Evolutionary conservation across 2,797 vertebrate genomes (phyloP), one percentile per base, ranked within the genome.

Genomic region (Lepilemur ruficaudatus): DNA sequence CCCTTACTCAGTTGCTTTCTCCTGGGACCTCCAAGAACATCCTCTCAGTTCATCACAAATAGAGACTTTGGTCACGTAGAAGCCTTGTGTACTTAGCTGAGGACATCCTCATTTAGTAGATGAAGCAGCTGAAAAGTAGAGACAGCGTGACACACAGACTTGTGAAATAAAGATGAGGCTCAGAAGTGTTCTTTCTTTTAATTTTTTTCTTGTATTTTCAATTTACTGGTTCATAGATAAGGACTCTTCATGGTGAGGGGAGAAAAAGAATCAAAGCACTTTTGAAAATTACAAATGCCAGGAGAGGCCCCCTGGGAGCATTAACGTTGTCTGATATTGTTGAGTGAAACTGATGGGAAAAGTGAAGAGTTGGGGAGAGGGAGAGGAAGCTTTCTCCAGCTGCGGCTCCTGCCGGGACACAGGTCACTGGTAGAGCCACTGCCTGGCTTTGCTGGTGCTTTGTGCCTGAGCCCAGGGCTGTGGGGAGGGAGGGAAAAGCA

Each of bases 201-300:
- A 67, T 86, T 90, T 76, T 94, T 55, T 50, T 57, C 75, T 94
- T 59, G 88, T 43, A 82, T 89, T 94, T 91, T 38, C 25, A 57
- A 32, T 90, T 81, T 85, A 7, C 50, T 86, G 41, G 63, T 52
- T 84, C 30, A 6, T 5, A 28, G 67, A 32, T 67, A 93, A 96
- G 89, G n/a, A 67, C 75, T 46, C 86, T 94, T 97, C 13, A 35
- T 81, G 65, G 38, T 41, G 12, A 20, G 38, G 52, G 6, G 22
- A 57, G 0, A 3, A 35, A 25, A 55, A 63, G 41, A 69, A 52
- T 67, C 46, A 81, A 94, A 69, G 7, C 70, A 59, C 79, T 91
- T 94, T 85, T 8, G 7, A 89, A 93, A 94, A 95, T 65, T 30
- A 43, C 63, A 91, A 73, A 81, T 28, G 38, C 14, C 12, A 5